Percentiles rank a stretch among this genome's conserved stretches.
Conservation (phyloP, 2,888 invertebrate genomes). For the Drosophila yooni region DNA sequence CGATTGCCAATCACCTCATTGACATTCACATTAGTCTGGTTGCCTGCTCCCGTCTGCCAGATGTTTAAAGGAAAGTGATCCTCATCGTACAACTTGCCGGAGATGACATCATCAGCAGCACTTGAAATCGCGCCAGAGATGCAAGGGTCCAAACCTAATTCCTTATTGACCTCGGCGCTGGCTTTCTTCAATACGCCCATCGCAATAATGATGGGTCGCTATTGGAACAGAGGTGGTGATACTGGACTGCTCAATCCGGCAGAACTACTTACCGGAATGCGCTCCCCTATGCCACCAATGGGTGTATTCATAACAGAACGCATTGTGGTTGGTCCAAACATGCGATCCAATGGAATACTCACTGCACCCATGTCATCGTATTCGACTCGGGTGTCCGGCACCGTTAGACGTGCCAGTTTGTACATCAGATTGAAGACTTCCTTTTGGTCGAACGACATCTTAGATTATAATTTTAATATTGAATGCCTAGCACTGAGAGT, state of each 20-base stretch:
- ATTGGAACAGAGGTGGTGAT: conserved; percentile 24
- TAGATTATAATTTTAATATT: conserved; percentile 6
- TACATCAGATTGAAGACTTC: conserved; percentile 66
- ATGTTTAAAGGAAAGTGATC: conserved; percentile 97
- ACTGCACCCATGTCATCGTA: conserved; percentile 96
- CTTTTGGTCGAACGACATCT: conserved; percentile 71
- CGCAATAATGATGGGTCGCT: conserved; percentile 95
- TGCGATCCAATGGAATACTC: conserved; percentile 93
- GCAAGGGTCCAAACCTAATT: conserved; percentile 93
- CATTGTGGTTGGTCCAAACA: conserved; percentile 98
- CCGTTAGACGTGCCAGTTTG: conserved; percentile 55
- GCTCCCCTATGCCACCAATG: conserved; percentile 95
- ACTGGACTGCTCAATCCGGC: background rate
- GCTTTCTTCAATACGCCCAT: conserved; percentile 98
- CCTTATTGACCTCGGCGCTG: conserved; percentile 95
- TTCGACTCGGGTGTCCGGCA: conserved; percentile 86
- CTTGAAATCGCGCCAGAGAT: conserved; percentile 93
- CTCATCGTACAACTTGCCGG: conserved; percentile 93
- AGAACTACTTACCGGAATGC: conserved; percentile 93
- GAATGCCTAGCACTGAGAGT: background rate
- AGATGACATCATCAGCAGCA: conserved; percentile 96
- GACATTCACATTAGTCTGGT: conserved; percentile 99
- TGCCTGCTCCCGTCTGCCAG: conserved; percentile 99
- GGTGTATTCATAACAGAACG: conserved; percentile 97
- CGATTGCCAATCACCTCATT: conserved; percentile 96